Evolutionary conservation across 2,113 vertebrate genomes (phyloP).

Genomic region (Phylloscopus trochilus): DNA sequence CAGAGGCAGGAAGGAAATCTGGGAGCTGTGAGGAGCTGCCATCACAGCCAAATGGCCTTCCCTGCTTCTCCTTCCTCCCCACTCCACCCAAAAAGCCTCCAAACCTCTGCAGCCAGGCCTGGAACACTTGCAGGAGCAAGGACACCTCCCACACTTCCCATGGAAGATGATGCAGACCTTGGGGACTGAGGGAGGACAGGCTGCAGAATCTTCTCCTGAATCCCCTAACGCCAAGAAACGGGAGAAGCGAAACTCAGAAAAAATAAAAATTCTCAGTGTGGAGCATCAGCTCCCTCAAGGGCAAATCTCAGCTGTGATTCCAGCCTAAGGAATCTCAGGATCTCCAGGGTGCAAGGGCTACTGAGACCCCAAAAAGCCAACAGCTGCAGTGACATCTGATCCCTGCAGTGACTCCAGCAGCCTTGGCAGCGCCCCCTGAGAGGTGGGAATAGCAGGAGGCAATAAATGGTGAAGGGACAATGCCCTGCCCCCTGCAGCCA

Average conservation of each 20-base stretch:
- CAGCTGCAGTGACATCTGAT: background rate
- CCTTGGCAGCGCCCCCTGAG: background rate
- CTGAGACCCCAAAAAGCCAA: background rate
- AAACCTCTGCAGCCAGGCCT: background rate
- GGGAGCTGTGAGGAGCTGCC: conserved; percentile 36
- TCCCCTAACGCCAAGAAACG: background rate
- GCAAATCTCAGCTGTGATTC: background rate
- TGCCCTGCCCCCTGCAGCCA: background rate
- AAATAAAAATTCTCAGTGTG: background rate
- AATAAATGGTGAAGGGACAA: background rate
- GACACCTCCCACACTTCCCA: background rate
- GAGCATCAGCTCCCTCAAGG: background rate
- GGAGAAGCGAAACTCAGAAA: background rate
- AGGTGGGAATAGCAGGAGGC: background rate
- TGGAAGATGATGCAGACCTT: background rate
- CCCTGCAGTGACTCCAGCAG: background rate
- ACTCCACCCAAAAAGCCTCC: background rate
- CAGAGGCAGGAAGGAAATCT: conserved; percentile 39
- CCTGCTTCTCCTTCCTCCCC: background rate
- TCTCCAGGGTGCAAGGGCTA: background rate
- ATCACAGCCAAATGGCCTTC: background rate
- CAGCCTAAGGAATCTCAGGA: background rate
- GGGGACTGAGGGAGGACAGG: background rate
- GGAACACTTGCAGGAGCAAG: background rate
- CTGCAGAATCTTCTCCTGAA: background rate